Evolutionary conservation across 2,797 vertebrate species (phyloP), one percentile per base, ranked within the genome.

Genomic region (Nannoperca obscura): DNA sequence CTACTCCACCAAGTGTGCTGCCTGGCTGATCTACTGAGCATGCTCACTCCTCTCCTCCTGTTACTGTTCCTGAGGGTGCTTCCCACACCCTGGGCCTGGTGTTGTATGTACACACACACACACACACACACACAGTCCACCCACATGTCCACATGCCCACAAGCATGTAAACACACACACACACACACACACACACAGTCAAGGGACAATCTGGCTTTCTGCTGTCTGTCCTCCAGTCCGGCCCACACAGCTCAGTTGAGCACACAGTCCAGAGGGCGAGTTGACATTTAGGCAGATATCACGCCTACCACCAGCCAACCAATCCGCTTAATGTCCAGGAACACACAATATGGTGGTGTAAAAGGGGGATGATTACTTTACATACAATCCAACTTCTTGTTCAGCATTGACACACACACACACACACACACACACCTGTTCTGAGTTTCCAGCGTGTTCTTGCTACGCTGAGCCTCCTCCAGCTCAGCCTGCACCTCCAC

Each of bases 381-480:
- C 57, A 57, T 54, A 1, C 47, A 5, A 27, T 14, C 24, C 24
- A 69, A 15, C 12, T 58, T 17, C 20, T 58, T 34, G 22, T 36
- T 57, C 24, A 24, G 38, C 6, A 1, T 1, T 44, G 1, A 42
- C 63, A 50, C 71, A 36, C 38, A 5, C 47, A 2, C 3, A 17
- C n/a, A 58, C 19, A 66, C 1, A 11, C 22, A 22, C 19, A 66
- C 5, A 1, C 38, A 96, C 97, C 97, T 91, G 91, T 96, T 95
- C 80, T 97, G 96, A 13, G 95, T 95, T 89, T 98, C 96, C 63
- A 97, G 93, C 42, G 87, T 67, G 66, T 97, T 96, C 80, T 95
- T 95, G 57, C 92, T 90, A 15, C 97, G 95, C 85, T 96, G 97
- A 5, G 95, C 94, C 63, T 96, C 95, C 92, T 98, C 97, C 72